These are phyloP conservation scores for Bufo gargarizans DNA, from an alignment of 2,113 vertebrate genomes.

Conservation along the genomic window DNA sequence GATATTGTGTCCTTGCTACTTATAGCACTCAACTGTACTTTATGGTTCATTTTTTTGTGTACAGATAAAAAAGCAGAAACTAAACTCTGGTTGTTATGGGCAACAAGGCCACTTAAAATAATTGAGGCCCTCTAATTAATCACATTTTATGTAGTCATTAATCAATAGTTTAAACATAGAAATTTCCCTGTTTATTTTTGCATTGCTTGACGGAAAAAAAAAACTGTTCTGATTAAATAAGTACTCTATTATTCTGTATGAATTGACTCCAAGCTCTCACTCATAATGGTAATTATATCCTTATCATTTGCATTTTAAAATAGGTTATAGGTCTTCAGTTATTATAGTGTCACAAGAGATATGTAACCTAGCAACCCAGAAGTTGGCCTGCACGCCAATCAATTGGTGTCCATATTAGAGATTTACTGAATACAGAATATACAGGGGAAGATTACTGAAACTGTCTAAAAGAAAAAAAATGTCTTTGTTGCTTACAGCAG, in stretches of 20 bases:
- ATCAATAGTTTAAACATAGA: no score
- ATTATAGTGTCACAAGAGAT: background rate
- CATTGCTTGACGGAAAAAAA: background rate
- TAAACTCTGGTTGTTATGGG: background rate
- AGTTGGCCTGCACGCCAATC: slow-evolving; percentile 4
- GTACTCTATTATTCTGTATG: slow-evolving; percentile 32
- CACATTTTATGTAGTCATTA: background rate
- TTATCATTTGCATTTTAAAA: slow-evolving; percentile 49
- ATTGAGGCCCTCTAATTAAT: background rate
- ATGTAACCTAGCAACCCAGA: slow-evolving; percentile 32
- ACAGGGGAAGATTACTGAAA: no score
- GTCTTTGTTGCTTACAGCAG: no score
- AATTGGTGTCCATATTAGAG: background rate
- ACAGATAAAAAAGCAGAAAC: background rate
- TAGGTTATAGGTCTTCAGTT: slow-evolving; percentile 6
- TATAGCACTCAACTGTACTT: background rate
- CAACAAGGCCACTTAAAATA: background rate
- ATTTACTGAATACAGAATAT: background rate
- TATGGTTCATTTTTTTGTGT: background rate
- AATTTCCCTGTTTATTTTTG: background rate
- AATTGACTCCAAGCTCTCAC: slow-evolving; percentile 45
- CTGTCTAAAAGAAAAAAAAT: no score
- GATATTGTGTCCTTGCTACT: background rate
- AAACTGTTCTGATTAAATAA: slow-evolving; percentile 37
- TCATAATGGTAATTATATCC: slow-evolving; percentile 33